Conservation (phyloP, 2,797 vertebrate species). For the Hydrocynus forskahlii region DNA sequence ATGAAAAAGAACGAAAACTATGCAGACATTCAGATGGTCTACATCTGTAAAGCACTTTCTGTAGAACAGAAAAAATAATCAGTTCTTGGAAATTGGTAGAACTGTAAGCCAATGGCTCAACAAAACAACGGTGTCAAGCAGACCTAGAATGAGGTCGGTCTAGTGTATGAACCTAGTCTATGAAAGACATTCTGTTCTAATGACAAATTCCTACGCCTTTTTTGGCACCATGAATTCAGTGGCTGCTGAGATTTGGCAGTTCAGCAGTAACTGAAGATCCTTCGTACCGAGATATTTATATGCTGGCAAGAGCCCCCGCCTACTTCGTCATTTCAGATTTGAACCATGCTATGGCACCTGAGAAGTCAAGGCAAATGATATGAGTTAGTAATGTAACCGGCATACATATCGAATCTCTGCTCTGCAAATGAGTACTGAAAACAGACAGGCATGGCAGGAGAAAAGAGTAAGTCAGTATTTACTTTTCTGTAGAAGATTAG, state of each 20-base stretch:
- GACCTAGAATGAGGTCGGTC: not conserved
- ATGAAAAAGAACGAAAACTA: too few relatives aligned
- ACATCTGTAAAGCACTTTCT: too few relatives aligned
- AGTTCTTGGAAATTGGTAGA: not conserved
- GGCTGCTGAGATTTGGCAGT: slow-evolving; percentile 3
- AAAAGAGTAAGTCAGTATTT: not conserved
- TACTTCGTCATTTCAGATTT: not conserved
- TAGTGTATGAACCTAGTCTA: not conserved
- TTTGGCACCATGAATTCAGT: slow-evolving; percentile 14
- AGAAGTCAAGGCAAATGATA: slow-evolving; percentile 3
- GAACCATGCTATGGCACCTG: not conserved
- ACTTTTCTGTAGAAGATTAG: not conserved
- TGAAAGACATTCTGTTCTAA: slow-evolving; percentile 20
- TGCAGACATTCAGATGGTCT: too few relatives aligned
- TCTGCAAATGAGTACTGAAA: not conserved
- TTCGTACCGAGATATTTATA: slow-evolving; percentile 22
- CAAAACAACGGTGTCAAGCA: not conserved
- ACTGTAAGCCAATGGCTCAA: not conserved
- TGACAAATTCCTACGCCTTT: slow-evolving; percentile 13
- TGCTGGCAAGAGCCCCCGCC: not conserved
- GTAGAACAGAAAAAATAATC: too few relatives aligned
- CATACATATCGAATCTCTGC: not conserved
- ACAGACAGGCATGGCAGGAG: not conserved
- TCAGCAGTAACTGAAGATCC: slow-evolving; percentile 22
- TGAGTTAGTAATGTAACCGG: not conserved